A percentile compares a stretch with the other conserved stretches of the same genome.
Evolutionary conservation across 2,113 vertebrate genomes (phyloP).

Genomic region (Reinhardtius hippoglossoides): DNA sequence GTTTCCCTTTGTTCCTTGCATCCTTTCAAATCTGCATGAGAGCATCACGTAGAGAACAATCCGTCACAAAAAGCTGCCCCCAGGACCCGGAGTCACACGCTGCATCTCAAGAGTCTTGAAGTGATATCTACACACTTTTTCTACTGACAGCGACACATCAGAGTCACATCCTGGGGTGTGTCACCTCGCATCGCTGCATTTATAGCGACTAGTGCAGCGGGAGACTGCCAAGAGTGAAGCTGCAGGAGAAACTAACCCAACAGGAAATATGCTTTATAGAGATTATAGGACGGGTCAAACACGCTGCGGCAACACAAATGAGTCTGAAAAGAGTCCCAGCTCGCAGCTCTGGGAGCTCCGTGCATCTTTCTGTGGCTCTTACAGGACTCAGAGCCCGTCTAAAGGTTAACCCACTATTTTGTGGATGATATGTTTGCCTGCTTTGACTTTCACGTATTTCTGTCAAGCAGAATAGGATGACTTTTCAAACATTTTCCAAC

Average conservation of each 20-base stretch:
- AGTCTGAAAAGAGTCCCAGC: neutral
- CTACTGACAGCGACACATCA: constrained; percentile 19
- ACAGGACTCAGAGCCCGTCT: neutral
- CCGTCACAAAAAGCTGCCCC: neutral
- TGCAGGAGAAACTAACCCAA: neutral
- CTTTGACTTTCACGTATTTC: neutral
- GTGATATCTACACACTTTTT: neutral
- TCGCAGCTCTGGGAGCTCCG: no score
- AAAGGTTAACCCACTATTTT: neutral
- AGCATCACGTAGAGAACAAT: neutral
- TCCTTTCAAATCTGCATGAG: constrained; percentile 25
- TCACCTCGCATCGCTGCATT: neutral
- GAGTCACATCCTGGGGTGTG: neutral
- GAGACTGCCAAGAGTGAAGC: neutral
- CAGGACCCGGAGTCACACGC: neutral
- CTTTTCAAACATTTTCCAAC: neutral
- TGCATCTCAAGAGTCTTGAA: constrained; percentile 5
- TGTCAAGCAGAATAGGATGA: neutral
- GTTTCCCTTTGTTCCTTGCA: neutral
- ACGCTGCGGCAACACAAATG: neutral
- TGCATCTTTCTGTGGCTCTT: neutral
- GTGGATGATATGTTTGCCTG: neutral
- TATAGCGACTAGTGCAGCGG: neutral
- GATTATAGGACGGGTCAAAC: neutral
- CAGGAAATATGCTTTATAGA: neutral